These are phyloP conservation scores for Myiopsitta monachus DNA, from an alignment of 2,113 vertebrate genomes.

Conservation along the genomic window DNA sequence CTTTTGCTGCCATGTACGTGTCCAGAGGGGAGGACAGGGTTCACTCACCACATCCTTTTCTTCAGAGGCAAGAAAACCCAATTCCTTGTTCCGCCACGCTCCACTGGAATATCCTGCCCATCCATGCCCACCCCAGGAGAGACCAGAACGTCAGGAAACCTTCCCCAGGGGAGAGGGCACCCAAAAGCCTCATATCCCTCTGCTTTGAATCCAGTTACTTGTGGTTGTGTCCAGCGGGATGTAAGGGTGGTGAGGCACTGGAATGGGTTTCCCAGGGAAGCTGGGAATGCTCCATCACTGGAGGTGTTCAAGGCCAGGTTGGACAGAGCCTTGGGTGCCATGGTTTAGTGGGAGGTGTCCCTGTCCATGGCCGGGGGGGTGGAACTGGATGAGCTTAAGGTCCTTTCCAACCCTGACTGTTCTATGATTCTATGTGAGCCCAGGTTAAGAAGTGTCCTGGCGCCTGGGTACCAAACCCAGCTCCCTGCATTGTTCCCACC, in stretches of 20 bases:
- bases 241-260: no score
- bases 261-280: no score
- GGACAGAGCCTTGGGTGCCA: no score
- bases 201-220: neutral
- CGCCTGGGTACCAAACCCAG: neutral
- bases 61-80: neutral
- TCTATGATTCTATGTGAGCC: neutral
- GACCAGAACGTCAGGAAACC: neutral
- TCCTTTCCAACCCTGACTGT: no score
- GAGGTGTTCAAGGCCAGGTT: no score
- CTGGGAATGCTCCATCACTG: no score
- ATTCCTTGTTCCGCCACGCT: rapidly evolving
- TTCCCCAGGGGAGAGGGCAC: neutral
- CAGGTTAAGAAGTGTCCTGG: rapidly evolving
- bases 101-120: neutral
- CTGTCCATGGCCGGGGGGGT: no score
- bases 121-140: no score
- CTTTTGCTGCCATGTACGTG: neutral
- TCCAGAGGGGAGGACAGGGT: neutral
- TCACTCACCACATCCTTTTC: neutral
- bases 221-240: rapidly evolving
- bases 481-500: rapidly evolving
- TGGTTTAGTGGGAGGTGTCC: no score
- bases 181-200: rapidly evolving
- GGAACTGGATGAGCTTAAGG: no score